Base-by-base conservation (phyloP, 2,113 vertebrate species). In the Toxotes chatareus region DNA sequence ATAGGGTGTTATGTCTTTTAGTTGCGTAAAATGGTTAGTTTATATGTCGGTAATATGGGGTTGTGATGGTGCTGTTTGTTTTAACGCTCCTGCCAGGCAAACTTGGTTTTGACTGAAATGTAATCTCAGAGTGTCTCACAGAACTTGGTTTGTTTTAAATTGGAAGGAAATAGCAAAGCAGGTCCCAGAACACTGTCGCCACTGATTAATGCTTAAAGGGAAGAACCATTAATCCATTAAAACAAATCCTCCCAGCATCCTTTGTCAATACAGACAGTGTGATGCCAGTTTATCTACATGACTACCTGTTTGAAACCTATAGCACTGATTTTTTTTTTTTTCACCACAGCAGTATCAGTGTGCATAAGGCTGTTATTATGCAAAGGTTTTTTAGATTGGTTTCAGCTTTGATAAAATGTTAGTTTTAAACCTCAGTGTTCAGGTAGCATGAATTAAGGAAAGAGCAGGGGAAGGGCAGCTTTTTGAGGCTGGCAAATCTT, bases 161-260 rank as follows among this genome's bases (percentile, higher is more conserved):
- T 47, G 57, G 38, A 76, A 77, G 73, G 68, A 70, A 68, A 44
- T 65, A 27, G 60, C 10, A 56, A 66, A 68, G n/a, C 38, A n/a
- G 21, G 42, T 62, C 49, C 21, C 38, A 55, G 60, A 81, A 53
- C 62, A 7, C 56, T 81, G 61, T 75, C 55, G 0, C 49, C 13
- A 69, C 19, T 84, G 83, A 89, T 82, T 85, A 81, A 86, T 79
- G 61, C 62, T 70, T 36, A 27, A 71, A 56, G 72, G 44, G 19
- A 61, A 57, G 60, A 72, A 12, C 17, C 72, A 83, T 85, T 82
- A 81, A 76, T 81, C 67, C 4, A 12, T 61, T 87, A 56, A 81
- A 83, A 76, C 3, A 0, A 73, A 67, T 81, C 62, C 23, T 56
- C 55, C 51, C n/a, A 21, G 31, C 11, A 56, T 68, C 61, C 27